Evolutionary conservation across 2,888 invertebrate species (phyloP).

Genomic region (Heliconius ismenius): DNA sequence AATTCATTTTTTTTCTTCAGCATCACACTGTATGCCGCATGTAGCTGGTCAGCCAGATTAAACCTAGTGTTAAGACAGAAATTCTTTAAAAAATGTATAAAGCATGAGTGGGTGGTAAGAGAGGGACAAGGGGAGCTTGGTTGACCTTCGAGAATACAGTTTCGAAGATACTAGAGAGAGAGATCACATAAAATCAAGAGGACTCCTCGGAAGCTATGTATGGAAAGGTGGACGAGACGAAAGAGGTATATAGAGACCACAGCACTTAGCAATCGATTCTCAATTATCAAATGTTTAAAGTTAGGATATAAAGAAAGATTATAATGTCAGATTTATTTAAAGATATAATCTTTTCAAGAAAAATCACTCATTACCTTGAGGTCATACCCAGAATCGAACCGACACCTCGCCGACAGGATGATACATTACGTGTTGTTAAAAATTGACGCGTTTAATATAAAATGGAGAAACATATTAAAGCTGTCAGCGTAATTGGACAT

Average conservation of each 20-base stretch:
- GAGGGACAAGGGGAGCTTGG: too few relatives aligned
- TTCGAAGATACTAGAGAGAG: neutral
- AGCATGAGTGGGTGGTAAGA: too few relatives aligned
- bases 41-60: too few relatives aligned
- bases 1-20: too few relatives aligned
- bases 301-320: too few relatives aligned
- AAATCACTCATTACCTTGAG: neutral
- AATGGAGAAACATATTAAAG: conserved; percentile 3
- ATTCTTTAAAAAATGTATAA: too few relatives aligned
- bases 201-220: neutral
- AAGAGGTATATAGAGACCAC: neutral
- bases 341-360: neutral
- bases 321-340: too few relatives aligned
- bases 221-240: neutral
- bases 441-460: neutral
- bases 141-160: neutral
- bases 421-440: neutral
- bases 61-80: too few relatives aligned
- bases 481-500: conserved; percentile 16
- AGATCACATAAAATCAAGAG: too few relatives aligned
- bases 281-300: neutral
- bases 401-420: conserved; percentile 13
- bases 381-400: neutral
- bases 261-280: neutral
- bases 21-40: too few relatives aligned